Conservation (phyloP, 2,113 vertebrate genomes). For the Oncorhynchus gorbuscha region DNA sequence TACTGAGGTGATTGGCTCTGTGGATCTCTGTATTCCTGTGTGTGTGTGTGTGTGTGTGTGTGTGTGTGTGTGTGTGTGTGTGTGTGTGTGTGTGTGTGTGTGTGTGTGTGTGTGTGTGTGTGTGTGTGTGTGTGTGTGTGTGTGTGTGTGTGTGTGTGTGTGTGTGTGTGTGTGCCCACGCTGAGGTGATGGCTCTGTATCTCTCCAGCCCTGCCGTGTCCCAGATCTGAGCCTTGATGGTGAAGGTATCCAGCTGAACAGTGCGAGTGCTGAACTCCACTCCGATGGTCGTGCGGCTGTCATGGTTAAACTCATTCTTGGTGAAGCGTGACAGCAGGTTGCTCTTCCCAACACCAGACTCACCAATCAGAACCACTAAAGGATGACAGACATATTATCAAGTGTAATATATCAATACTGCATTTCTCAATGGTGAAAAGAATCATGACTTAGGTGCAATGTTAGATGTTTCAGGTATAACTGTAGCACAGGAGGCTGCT, state of each 20-base stretch:
- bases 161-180: constrained; percentile 75
- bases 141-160: constrained; percentile 8
- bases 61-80: background rate
- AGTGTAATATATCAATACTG: no score
- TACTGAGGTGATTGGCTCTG: no score
- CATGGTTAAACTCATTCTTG: constrained; percentile 92
- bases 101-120: background rate
- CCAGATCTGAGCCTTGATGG: constrained; percentile 95
- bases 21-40: no score
- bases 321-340: constrained; percentile 85
- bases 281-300: constrained; percentile 94
- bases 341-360: constrained; percentile 78
- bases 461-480: no score
- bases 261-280: constrained; percentile 96
- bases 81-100: background rate
- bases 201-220: constrained; percentile 94
- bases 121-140: background rate
- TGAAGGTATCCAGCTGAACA: constrained; percentile 76
- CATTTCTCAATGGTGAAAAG: no score
- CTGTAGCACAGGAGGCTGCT: no score
- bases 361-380: constrained; percentile 89
- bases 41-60: no score
- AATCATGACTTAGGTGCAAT: no score
- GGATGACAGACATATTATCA: background rate
- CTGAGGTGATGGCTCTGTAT: constrained; percentile 94